Conservation (phyloP, 2,113 vertebrate species). For the Megaceryle maxima region DNA sequence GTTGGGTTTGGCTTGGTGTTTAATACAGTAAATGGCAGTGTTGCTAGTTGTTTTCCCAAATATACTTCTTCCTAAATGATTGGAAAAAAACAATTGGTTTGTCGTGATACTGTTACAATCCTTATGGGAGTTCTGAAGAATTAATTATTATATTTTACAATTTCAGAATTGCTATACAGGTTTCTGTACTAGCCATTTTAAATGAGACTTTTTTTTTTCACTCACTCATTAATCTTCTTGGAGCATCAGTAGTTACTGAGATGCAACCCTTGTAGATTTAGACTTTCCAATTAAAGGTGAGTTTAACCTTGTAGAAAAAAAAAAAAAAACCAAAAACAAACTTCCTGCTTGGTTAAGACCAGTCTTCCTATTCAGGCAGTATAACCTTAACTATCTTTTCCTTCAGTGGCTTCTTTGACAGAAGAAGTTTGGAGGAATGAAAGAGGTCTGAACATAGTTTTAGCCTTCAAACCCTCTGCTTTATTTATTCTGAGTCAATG, state of each 20-base stretch:
- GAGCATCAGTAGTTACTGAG: background rate
- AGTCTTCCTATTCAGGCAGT: background rate
- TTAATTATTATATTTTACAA: background rate
- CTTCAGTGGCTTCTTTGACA: background rate
- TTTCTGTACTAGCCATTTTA: background rate
- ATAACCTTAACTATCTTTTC: background rate
- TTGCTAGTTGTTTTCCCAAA: background rate
- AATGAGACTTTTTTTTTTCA: background rate
- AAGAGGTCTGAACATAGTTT: background rate
- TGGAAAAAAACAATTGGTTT: background rate
- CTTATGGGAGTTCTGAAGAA: background rate
- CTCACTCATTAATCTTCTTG: background rate
- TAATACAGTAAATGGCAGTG: background rate
- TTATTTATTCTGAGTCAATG: background rate
- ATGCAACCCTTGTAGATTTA: background rate
- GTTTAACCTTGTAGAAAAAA: constrained; percentile 2
- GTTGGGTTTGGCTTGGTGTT: background rate
- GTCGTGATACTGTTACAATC: background rate
- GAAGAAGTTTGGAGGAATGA: background rate
- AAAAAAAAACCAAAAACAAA: background rate
- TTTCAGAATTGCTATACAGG: background rate
- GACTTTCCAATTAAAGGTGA: background rate
- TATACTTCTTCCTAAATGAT: background rate
- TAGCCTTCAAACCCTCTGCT: background rate
- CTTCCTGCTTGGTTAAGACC: background rate